Evolutionary conservation across 2,888 invertebrate genomes (phyloP), one percentile per base, ranked within the genome.

Genomic region (Cynaeus angustus): DNA sequence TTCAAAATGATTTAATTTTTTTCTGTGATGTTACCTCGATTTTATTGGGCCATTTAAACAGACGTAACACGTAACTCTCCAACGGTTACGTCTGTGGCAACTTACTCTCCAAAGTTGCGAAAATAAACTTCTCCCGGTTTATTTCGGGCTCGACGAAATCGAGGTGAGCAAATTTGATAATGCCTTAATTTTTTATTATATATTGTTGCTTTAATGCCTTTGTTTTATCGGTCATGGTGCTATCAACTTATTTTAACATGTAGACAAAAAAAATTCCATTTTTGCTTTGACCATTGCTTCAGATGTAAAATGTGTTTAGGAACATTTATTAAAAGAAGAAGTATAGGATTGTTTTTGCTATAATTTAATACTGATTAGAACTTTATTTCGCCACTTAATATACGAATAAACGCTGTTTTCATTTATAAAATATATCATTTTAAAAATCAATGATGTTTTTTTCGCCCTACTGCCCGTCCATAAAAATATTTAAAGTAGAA

Each of bases 181-280:
- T 74, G 78, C 77, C 76, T 78, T 76, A 75, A 74, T 73, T 55
- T 59, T 74, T 75, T 48, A 37, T 53, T 73, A 74, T 76, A 75
- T 75, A 77, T 76, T 76, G 77, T 77, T 78, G 78, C 77, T 79
- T 80, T 78, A 3, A 72, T 74, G 77, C 75, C 73, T 75, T 79
- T 77, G 73, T 78, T 77, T 78, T 75, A 72, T 75, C 77, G 76
- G 75, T 75, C 74, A 77, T 74, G 78, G 77, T 79, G 78, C 79
- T 78, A 76, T 74, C 66, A 59, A 73, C 74, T 73, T 74, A 66
- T 74, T 74, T 78, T 79, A 76, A 74, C 66, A 66, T 69, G 53
- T 68, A 26, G 26, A 55, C 10, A 26, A 69, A 26, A 53, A 56
- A 48, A 70, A 64, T 68, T 64, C 65, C 59, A 66, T 67, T 59